Evolutionary conservation across 2,888 invertebrate species (phyloP), one percentile per base, ranked within the genome.

Genomic region (Clusia tigrina): DNA sequence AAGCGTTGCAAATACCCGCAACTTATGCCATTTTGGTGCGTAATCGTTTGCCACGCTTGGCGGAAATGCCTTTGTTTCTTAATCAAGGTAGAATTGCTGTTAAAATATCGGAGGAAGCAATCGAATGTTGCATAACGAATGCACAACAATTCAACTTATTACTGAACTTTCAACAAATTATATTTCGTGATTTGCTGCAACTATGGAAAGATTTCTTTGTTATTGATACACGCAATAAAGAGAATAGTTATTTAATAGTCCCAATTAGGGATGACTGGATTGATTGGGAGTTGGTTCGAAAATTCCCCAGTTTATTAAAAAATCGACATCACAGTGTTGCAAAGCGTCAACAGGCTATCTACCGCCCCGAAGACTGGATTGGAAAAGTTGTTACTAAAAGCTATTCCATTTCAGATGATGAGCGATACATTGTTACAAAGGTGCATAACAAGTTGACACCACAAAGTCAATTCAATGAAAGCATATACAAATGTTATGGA

Each of bases 321-420:
- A 72, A 85, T 0, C 71, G 73, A 0, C 77, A 81, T 18, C 86
- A 87, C 0, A 79, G 85, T 0, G 77, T 83, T 51, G 83, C 85
- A 62, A 87, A 89, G 69, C 85, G 87, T 53, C 76, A 79, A 25
- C 77, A 81, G 0, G 79, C 89, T 54, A 66, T 77, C 0, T 89
- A 92, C 10, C 84, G 84, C 0, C 81, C 85, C 10, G 87, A 89
- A 38, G 86, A 86, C 20, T 95, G 91, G 79, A 84, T 89, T 25
- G 86, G 91, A 70, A 87, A 88, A 51, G 89, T 98, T 0, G 91
- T 98, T 1, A 89, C 90, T 64, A 96, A 97, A 0, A 95, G 93
- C 89, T 98, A 98, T 80, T 85, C 90, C 70, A 83, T 83, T 12
- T 80, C 76, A 15, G 84, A 86, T 1, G 83, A 85, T 54, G 79